These are phyloP conservation scores for Gonatopus flavifemur DNA, from an alignment of 1,140 invertebrate genomes.

Conservation along the genomic window DNA sequence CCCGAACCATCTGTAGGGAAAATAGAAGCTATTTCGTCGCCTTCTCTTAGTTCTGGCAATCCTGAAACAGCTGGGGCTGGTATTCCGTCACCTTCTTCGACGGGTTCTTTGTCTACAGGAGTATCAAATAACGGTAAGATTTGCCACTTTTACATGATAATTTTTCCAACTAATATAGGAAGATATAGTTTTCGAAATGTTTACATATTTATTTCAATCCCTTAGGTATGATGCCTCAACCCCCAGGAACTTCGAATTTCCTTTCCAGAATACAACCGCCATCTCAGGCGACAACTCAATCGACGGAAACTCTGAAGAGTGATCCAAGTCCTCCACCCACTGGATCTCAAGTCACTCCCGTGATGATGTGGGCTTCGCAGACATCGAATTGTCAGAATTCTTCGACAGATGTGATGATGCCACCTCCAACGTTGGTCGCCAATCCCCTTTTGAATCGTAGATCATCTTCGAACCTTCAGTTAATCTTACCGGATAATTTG, in stretches of 20 bases:
- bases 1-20: constrained; percentile 43
- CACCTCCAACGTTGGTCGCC: constrained; percentile 43
- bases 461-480: constrained; percentile 49
- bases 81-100: constrained; percentile 24
- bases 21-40: constrained; percentile 31
- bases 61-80: constrained; percentile 63
- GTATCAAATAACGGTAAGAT: constrained; percentile 28
- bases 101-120: constrained; percentile 24
- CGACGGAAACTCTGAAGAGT: constrained; percentile 42
- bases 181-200: too few species aligned
- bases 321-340: constrained; percentile 48
- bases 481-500: constrained; percentile 57
- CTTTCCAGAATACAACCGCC: constrained; percentile 37
- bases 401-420: constrained; percentile 53
- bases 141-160: constrained; percentile 1
- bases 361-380: constrained; percentile 50
- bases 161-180: too few species aligned
- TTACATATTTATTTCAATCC: too few species aligned
- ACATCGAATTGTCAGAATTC: constrained; percentile 27
- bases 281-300: constrained; percentile 9
- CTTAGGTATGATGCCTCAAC: constrained; percentile 38
- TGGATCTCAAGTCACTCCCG: constrained; percentile 33
- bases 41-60: constrained; percentile 9
- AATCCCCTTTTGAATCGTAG: constrained; percentile 43
- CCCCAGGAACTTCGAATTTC: constrained; percentile 36